Evolutionary conservation across 53 echinoderm and acorn worm genomes (phyloP).

Genomic region (Mesocentrotus franciscanus): DNA sequence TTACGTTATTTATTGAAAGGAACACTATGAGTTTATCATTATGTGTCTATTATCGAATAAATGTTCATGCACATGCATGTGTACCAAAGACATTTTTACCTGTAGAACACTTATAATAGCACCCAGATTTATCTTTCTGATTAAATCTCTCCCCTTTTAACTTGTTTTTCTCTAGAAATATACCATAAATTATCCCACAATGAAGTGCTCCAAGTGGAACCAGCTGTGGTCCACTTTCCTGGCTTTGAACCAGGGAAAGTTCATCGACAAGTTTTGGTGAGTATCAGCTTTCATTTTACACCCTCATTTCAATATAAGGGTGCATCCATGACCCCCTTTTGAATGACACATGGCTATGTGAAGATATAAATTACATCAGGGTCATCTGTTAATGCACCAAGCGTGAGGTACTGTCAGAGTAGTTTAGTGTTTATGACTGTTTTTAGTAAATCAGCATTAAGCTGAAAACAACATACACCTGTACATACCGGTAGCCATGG

Average conservation of each 20-base stretch:
- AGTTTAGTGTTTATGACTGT: neutral
- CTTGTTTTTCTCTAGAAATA: constrained; percentile 68
- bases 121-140: neutral
- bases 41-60: too few species aligned
- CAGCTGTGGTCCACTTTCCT: constrained; percentile 84
- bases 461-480: too few species aligned
- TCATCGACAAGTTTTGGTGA: constrained; percentile 87
- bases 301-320: neutral
- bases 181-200: constrained; percentile 91
- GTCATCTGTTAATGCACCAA: neutral
- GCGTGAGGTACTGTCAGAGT: neutral
- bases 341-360: neutral
- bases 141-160: neutral
- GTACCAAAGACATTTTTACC: too few species aligned
- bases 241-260: constrained; percentile 96
- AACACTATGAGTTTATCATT: too few species aligned
- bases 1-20: too few species aligned
- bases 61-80: too few species aligned
- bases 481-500: too few species aligned
- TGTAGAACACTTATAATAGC: neutral
- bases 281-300: constrained; percentile 31
- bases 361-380: neutral
- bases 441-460: neutral
- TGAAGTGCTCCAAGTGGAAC: constrained; percentile 85
- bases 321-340: neutral